Conservation (phyloP, 2,888 invertebrate genomes). For the Heliconius cydno region DNA sequence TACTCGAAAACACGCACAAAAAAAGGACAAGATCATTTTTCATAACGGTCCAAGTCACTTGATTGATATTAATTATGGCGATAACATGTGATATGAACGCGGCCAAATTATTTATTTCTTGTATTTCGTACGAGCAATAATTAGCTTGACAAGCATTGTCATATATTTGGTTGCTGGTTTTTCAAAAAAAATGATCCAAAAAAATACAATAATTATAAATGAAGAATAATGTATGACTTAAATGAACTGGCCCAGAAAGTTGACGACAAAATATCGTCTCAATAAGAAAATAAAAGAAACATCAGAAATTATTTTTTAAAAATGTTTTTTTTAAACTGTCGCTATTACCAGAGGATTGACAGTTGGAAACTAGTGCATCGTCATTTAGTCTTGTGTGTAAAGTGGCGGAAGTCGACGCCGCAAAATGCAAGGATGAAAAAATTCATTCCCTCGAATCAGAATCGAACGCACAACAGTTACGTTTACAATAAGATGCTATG, state of each 20-base stretch:
- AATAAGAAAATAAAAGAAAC: no score
- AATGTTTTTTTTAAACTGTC: no score
- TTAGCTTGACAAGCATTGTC: slow-evolving; percentile 4
- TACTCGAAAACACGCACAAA: slow-evolving; percentile 2
- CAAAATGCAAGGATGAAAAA: not conserved
- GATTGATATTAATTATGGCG: slow-evolving; percentile 51
- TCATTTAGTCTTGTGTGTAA: no score
- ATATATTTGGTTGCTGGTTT: no score
- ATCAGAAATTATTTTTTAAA: no score
- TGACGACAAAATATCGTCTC: no score
- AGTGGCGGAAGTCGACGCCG: not conserved
- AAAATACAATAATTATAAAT: no score
- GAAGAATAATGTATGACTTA: no score
- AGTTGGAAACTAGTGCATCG: no score
- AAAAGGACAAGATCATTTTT: slow-evolving; percentile 40
- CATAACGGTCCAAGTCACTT: slow-evolving; percentile 47
- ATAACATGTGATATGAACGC: slow-evolving; percentile 26
- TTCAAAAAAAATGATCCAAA: no score
- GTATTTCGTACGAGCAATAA: not conserved
- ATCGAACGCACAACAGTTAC: not conserved
- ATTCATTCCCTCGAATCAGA: not conserved
- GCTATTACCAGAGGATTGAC: no score
- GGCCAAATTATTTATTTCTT: slow-evolving; percentile 12
- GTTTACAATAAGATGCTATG: not conserved
- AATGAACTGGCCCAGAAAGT: no score